Evolutionary conservation across 2,888 invertebrate species (phyloP).

Genomic region (Ichneumoninae sp.): DNA sequence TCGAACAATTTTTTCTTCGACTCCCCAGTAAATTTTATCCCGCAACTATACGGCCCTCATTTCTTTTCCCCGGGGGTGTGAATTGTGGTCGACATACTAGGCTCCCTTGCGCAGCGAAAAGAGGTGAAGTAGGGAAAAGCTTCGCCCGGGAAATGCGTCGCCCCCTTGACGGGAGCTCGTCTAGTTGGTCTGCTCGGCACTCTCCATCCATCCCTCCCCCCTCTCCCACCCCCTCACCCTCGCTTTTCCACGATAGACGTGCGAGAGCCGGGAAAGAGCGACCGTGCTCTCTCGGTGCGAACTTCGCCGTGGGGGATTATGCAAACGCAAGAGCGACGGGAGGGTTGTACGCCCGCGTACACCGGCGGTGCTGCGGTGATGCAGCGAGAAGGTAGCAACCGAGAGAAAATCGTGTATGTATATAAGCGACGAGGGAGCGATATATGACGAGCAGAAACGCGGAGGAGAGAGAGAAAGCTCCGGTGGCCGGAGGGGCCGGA

Average conservation of each 20-base stretch:
- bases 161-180: conserved; percentile 49
- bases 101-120: conserved; percentile 1
- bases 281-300: conserved; percentile 72
- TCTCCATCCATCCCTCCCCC: conserved; percentile 31
- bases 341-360: conserved; percentile 19
- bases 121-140: conserved; percentile 42
- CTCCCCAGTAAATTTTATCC: background rate
- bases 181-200: conserved; percentile 45
- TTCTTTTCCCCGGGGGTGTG: conserved; percentile 7
- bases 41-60: background rate
- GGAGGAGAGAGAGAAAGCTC: background rate
- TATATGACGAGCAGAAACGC: background rate
- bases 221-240: conserved; percentile 24
- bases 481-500: conserved; percentile 62
- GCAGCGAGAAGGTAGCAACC: conserved; percentile 49
- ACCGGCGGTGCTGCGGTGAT: conserved; percentile 57
- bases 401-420: conserved; percentile 30
- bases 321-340: conserved; percentile 74
- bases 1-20: background rate
- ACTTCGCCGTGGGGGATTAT: conserved; percentile 80
- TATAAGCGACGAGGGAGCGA: conserved; percentile 22
- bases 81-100: conserved; percentile 20
- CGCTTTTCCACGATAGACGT: conserved; percentile 48
- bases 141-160: conserved; percentile 44
- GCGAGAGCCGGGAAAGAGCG: conserved; percentile 50